phyloP scores from a whole-genome alignment of 2,113 vertebrate species.

The Phrynosoma platyrhinos region DNA sequence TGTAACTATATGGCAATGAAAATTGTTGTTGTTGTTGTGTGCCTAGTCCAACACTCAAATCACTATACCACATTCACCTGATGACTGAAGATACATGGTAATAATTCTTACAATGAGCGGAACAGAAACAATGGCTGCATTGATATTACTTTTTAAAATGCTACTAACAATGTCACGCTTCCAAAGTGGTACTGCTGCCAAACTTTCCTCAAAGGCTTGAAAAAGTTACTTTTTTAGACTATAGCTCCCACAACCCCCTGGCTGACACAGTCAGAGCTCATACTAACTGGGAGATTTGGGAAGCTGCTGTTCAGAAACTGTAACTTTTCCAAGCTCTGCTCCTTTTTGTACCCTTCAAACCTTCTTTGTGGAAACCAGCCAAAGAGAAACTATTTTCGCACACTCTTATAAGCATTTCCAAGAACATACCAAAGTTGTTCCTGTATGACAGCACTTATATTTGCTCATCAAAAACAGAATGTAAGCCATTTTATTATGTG shows the following conservation, averaged over 20 bases:
- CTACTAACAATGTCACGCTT: not conserved
- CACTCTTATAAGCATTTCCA: conserved; percentile 55
- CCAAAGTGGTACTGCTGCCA: conserved; percentile 25
- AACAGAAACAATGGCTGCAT: not conserved
- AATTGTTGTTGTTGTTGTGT: too few relatives aligned
- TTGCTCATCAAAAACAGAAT: conserved; percentile 51
- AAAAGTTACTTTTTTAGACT: too few relatives aligned
- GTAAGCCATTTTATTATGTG: conserved; percentile 53
- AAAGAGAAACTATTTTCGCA: conserved; percentile 42
- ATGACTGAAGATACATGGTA: not conserved
- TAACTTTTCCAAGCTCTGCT: too few relatives aligned
- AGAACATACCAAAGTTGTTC: conserved; percentile 41
- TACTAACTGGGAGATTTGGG: too few relatives aligned
- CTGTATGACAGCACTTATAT: conserved; percentile 50
- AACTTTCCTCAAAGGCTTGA: not conserved
- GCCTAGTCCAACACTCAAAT: too few relatives aligned
- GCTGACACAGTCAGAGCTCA: too few relatives aligned
- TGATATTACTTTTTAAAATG: not conserved
- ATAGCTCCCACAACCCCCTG: too few relatives aligned
- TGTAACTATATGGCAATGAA: too few relatives aligned
- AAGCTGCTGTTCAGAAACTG: too few relatives aligned
- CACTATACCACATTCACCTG: not conserved
- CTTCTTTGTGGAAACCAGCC: conserved; percentile 48
- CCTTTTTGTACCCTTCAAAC: conserved; percentile 19
- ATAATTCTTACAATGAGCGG: too few relatives aligned